Evolutionary conservation across 2,797 vertebrate species (phyloP).

Genomic region (Myotis findleyi): DNA sequence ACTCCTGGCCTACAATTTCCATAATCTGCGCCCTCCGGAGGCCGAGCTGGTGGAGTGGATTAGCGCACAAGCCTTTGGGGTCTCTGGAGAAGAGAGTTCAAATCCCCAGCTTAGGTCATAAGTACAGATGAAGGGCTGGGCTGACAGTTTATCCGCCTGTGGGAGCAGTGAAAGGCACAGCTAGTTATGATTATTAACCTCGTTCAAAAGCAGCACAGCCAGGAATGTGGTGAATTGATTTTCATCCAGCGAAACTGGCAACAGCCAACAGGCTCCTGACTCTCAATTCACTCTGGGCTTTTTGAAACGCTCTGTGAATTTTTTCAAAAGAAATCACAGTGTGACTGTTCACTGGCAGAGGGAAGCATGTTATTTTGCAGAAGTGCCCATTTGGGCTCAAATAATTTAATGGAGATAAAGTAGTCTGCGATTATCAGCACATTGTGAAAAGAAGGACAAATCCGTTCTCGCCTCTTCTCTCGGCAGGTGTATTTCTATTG

Average conservation of each 20-base stretch:
- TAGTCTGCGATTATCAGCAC: constrained; percentile 40
- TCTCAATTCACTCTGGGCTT: constrained; percentile 65
- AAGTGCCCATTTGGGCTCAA: constrained; percentile 66
- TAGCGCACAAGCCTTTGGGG: constrained; percentile 53
- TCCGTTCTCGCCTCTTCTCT: constrained; percentile 74
- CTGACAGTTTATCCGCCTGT: constrained; percentile 44
- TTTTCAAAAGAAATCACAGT: constrained; percentile 70
- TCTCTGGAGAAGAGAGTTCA: constrained; percentile 70
- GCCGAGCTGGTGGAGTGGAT: neutral
- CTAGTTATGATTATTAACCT: constrained; percentile 72
- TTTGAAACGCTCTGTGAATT: constrained; percentile 66
- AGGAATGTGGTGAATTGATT: constrained; percentile 57
- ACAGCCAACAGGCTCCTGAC: constrained; percentile 33
- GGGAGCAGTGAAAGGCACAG: constrained; percentile 64
- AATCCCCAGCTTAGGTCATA: constrained; percentile 68
- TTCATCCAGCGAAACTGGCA: constrained; percentile 48
- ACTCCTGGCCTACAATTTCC: constrained; percentile 51
- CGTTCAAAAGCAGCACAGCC: constrained; percentile 56
- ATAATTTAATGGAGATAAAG: constrained; percentile 65
- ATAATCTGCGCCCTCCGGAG: constrained; percentile 45
- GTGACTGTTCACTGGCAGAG: constrained; percentile 60
- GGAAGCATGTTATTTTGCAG: constrained; percentile 63
- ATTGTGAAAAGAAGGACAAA: constrained; percentile 63
- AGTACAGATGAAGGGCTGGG: constrained; percentile 72
- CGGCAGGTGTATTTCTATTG: constrained; percentile 92